phyloP scores from a whole-genome alignment of 2,888 invertebrate species.

The Empis livida region DNA sequence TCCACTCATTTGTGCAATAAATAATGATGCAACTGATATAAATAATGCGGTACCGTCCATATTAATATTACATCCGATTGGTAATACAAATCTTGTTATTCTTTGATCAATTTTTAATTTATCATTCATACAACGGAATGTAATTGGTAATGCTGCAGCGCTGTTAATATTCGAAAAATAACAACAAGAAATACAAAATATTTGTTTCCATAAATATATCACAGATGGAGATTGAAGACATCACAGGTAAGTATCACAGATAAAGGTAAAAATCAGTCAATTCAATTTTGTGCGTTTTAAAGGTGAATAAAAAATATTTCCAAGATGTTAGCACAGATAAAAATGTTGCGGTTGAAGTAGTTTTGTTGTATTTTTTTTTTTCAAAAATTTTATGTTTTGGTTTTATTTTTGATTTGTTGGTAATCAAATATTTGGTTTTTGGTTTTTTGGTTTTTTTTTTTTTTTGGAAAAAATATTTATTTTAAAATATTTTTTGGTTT shows the following conservation, averaged over 20 bases:
- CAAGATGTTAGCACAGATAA: not conserved
- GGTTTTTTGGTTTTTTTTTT: not conserved
- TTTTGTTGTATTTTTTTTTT: not conserved
- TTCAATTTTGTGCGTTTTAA: no score
- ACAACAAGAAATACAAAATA: no score
- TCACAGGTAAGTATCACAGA: no score
- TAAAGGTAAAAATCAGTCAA: no score
- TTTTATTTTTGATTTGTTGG: not conserved
- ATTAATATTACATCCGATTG: constrained; percentile 85
- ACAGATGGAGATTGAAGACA: not conserved
- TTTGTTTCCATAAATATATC: not conserved
- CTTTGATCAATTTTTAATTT: constrained; percentile 67
- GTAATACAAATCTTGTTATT: constrained; percentile 76
- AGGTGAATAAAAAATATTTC: no score
- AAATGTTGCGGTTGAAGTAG: not conserved
- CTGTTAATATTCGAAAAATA: constrained; percentile 34
- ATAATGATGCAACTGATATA: constrained; percentile 73
- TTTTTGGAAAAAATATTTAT: not conserved
- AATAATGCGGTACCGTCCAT: constrained; percentile 88
- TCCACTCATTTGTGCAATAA: constrained; percentile 77
- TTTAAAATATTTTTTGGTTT: not conserved
- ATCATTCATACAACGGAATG: constrained; percentile 75
- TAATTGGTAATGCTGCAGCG: constrained; percentile 79
- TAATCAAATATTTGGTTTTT: not conserved
- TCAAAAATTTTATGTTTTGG: no score